These are phyloP conservation scores for Cinclus mexicanus DNA, from an alignment of 2,113 vertebrate genomes.

Conservation along the genomic window DNA sequence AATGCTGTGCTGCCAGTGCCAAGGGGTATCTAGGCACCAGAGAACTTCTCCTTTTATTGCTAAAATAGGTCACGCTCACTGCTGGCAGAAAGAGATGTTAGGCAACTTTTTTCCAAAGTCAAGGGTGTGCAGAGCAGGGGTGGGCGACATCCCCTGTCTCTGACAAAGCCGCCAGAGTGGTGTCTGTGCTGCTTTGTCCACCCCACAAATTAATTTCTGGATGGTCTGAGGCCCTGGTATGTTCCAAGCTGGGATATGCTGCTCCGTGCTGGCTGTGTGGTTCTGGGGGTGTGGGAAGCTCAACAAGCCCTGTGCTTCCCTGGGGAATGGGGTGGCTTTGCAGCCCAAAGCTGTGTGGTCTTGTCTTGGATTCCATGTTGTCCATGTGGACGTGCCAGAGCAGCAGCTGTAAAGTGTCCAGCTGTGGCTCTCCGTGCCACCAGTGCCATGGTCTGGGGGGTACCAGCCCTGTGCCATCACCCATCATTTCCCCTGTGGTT, in stretches of 20 bases:
- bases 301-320: background rate
- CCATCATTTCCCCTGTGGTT: background rate
- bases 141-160: background rate
- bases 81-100: background rate
- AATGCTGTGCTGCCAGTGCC: background rate
- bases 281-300: background rate
- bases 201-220: background rate
- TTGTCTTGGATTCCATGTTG: accelerated
- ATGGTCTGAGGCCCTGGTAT: background rate
- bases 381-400: background rate
- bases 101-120: background rate
- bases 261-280: accelerated
- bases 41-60: conserved; percentile 35
- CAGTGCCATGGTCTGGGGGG: accelerated
- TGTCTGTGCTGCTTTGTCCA: accelerated
- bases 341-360: accelerated
- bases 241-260: accelerated
- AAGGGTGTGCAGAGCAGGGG: background rate
- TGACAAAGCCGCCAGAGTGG: background rate
- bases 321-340: accelerated
- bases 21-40: conserved; percentile 39
- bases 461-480: background rate
- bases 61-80: conserved; percentile 30
- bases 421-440: background rate
- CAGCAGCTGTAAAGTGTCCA: background rate